Conservation (phyloP, 2,888 invertebrate genomes). For the Dysmachus trigonus region DNA sequence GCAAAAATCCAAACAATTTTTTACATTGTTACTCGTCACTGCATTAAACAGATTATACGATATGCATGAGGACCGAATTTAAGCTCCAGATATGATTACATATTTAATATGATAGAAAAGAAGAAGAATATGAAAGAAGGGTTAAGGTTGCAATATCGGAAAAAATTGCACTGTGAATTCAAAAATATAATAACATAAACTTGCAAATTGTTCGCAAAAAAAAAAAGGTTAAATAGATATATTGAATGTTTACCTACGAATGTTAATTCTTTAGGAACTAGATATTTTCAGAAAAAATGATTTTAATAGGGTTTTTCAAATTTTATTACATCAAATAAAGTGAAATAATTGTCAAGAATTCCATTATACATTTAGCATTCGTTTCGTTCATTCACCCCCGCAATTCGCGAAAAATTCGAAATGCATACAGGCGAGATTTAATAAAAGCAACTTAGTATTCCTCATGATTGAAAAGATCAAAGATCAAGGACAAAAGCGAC, state of each 20-base stretch:
- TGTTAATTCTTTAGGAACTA: background rate
- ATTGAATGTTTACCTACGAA: background rate
- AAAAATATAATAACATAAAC: background rate
- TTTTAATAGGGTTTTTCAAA: background rate
- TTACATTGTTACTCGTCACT: background rate
- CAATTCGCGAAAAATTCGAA: background rate
- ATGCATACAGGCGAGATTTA: background rate
- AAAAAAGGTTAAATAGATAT: background rate
- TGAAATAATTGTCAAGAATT: background rate
- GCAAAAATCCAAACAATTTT: background rate
- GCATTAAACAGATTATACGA: background rate
- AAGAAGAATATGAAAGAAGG: no score
- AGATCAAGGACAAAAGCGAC: conserved; percentile 43
- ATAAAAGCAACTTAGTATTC: background rate
- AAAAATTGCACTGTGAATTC: background rate
- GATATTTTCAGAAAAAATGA: background rate
- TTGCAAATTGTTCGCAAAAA: background rate
- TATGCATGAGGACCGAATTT: background rate
- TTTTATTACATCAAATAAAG: background rate
- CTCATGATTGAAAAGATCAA: background rate
- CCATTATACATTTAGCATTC: background rate
- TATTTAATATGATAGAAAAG: no score
- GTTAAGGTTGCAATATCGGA: background rate
- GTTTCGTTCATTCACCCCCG: conserved; percentile 22
- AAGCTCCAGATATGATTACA: background rate